Conservation (phyloP, 2,888 invertebrate genomes). For the Labia minor region DNA sequence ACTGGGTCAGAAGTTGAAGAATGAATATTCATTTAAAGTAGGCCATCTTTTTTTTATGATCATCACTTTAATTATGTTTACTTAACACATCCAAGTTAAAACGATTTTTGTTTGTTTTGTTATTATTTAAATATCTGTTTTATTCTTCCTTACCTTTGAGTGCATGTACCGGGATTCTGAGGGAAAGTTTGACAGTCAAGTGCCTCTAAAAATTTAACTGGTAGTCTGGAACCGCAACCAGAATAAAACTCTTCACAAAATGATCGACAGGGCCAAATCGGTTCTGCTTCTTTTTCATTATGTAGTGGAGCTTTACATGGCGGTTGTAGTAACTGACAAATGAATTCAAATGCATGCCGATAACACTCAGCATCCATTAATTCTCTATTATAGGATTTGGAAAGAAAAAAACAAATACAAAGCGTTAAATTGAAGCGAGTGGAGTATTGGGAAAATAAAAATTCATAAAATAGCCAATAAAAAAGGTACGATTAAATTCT, state of each 20-base stretch:
- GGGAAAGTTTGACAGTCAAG: conserved; percentile 72
- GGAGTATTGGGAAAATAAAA: too few relatives aligned
- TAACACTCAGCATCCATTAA: conserved; percentile 87
- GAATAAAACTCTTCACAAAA: conserved; percentile 76
- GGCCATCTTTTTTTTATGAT: too few relatives aligned
- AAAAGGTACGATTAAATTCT: too few relatives aligned
- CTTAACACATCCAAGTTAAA: too few relatives aligned
- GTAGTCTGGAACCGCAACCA: conserved; percentile 67
- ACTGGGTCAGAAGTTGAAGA: too few relatives aligned
- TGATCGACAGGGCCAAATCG: conserved; percentile 62
- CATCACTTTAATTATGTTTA: too few relatives aligned
- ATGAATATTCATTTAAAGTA: too few relatives aligned
- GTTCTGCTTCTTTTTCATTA: conserved; percentile 35
- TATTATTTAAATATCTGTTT: too few relatives aligned
- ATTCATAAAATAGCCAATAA: too few relatives aligned
- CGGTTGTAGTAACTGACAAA: conserved; percentile 78
- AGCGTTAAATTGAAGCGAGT: too few relatives aligned
- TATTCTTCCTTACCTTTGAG: background rate
- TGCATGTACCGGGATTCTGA: conserved; percentile 41
- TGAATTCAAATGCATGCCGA: conserved; percentile 75
- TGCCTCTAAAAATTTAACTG: conserved; percentile 55
- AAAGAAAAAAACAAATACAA: conserved; percentile 19
- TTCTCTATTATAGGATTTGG: conserved; percentile 55
- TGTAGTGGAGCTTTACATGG: conserved; percentile 42
- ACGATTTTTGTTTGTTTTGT: too few relatives aligned